phyloP scores from a whole-genome alignment of 2,888 invertebrate species.

The Habroteleia sp. region DNA sequence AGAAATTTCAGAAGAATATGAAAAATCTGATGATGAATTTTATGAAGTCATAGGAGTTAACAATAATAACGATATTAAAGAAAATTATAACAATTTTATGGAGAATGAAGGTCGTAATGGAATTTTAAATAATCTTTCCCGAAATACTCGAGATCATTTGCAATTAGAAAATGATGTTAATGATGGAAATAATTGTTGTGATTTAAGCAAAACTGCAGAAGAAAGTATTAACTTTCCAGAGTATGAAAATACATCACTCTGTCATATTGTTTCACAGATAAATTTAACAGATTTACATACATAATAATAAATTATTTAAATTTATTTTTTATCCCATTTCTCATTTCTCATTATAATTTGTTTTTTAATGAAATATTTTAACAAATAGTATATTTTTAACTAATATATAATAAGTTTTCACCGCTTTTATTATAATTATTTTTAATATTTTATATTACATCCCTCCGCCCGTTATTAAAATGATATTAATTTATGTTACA shows the following conservation, averaged over 20 bases:
- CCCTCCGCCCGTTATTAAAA: too few species aligned
- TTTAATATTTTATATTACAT: too few species aligned
- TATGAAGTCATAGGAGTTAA: background rate
- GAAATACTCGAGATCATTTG: slow-evolving; percentile 73
- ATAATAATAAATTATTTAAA: too few species aligned
- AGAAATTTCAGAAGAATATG: slow-evolving; percentile 23
- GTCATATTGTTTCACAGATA: slow-evolving; percentile 66
- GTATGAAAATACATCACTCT: slow-evolving; percentile 70
- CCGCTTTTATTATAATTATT: too few species aligned
- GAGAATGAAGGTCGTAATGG: background rate
- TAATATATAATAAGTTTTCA: too few species aligned
- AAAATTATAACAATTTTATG: slow-evolving; percentile 17
- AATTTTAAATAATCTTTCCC: slow-evolving; percentile 37
- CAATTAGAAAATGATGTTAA: slow-evolving; percentile 64
- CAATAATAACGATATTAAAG: background rate
- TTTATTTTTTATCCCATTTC: too few species aligned
- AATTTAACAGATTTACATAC: slow-evolving; percentile 62
- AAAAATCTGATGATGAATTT: slow-evolving; percentile 1
- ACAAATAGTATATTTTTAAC: too few species aligned
- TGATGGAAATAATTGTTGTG: slow-evolving; percentile 30
- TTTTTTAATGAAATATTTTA: too few species aligned
- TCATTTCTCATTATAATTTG: too few species aligned
- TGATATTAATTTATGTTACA: too few species aligned
- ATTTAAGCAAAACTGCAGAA: slow-evolving; percentile 8
- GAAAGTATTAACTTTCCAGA: slow-evolving; percentile 34